Conservation (phyloP, 1,140 invertebrate genomes). For the Tribolium castaneum region DNA sequence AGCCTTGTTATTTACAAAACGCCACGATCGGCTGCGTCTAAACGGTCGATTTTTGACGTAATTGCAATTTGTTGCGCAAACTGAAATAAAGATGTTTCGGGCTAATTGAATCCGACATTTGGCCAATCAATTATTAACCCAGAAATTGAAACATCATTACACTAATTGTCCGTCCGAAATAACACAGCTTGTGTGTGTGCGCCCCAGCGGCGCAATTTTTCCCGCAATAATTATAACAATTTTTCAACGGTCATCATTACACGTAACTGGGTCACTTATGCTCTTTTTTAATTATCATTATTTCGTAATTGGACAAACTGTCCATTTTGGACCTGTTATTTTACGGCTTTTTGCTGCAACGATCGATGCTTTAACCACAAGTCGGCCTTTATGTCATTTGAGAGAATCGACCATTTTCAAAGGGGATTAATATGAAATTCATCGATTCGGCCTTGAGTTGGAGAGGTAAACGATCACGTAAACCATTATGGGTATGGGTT, state of each 20-base stretch:
- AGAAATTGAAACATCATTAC: neutral
- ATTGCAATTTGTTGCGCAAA: neutral
- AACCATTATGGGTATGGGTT: conserved; percentile 3
- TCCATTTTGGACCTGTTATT: neutral
- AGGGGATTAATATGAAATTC: conserved; percentile 20
- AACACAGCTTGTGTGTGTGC: too few species aligned
- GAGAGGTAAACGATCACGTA: conserved; percentile 26
- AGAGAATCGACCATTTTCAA: neutral
- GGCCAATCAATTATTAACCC: neutral
- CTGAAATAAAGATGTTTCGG: too few species aligned
- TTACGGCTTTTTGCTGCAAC: neutral
- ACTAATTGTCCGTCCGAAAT: neutral
- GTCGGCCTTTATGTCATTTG: neutral
- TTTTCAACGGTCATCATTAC: neutral
- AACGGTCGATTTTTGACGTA: conserved; percentile 7
- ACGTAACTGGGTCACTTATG: neutral
- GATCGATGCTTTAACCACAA: neutral
- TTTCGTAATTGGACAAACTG: neutral
- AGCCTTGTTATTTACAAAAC: conserved; percentile 45
- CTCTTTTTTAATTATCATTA: neutral
- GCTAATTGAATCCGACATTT: neutral
- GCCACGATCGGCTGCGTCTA: neutral
- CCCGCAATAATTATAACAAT: neutral
- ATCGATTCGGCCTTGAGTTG: conserved; percentile 8
- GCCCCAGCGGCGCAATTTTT: neutral